Evolutionary conservation across 2,888 invertebrate genomes (phyloP).

Genomic region (Apamea monoglypha): DNA sequence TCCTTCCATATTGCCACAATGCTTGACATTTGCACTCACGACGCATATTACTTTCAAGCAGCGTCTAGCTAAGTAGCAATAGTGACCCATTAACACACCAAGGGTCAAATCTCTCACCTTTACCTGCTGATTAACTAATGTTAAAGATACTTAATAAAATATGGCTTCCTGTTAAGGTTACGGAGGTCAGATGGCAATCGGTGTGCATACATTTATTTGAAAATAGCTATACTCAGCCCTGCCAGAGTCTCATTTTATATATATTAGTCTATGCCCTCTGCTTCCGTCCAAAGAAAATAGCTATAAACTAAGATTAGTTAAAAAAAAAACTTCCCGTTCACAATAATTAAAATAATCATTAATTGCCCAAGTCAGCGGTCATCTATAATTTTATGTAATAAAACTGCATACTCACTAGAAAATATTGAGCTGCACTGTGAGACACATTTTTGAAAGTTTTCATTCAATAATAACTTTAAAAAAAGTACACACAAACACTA

Average conservation of each 20-base stretch:
- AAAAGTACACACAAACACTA: neutral
- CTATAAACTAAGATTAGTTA: neutral
- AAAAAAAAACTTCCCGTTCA: neutral
- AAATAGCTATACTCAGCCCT: neutral
- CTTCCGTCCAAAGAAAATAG: neutral
- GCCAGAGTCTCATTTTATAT: too few relatives aligned
- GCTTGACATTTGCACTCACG: neutral
- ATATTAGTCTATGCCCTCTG: too few relatives aligned
- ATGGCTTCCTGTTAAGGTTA: constrained; percentile 37
- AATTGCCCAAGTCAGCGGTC: neutral
- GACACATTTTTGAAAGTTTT: neutral
- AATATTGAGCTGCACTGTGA: neutral
- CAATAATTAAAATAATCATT: neutral
- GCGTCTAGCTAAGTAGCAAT: neutral
- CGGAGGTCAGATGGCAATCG: constrained; percentile 22
- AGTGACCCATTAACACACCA: neutral
- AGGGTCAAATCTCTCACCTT: constrained; percentile 28
- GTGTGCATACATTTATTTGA: constrained; percentile 3
- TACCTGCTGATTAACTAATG: constrained; percentile 17
- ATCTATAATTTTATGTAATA: neutral
- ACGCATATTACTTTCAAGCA: neutral
- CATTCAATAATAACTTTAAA: neutral
- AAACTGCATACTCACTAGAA: neutral
- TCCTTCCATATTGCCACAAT: neutral
- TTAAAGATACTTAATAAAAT: constrained; percentile 3